Evolutionary conservation across 1,140 invertebrate genomes (phyloP), one percentile per base, ranked within the genome.

Genomic region (Atta cephalotes): DNA sequence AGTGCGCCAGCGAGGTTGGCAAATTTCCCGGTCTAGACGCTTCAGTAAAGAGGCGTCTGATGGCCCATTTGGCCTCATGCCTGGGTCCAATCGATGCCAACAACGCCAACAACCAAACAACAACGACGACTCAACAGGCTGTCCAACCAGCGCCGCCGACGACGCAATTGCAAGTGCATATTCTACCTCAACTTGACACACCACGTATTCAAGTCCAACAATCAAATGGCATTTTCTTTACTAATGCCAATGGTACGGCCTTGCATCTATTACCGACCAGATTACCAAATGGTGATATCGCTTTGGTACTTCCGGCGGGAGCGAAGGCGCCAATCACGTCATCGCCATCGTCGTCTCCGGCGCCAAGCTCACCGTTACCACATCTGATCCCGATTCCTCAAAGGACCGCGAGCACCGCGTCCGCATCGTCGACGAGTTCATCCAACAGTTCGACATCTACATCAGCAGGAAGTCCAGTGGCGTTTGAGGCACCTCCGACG

Each of bases 1-100:
- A 99, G 92, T 99, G 98, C 92, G 97, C 98, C 18, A 96, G 96
- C 16, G 98, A 99, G 95, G 98, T 99, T 9, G 96, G 97, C 77
- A 96, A 97, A 91, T 98, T 97, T 92, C 97, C 97, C 35, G 97
- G 97, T 10, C 93, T 98, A 25, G 98, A 98, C 63, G 95, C 96
- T 0, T 96, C 96, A 0, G 95, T 98, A 25, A 97, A 97, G 91
- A 96, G 97, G 72, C 96, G 97, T 63, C 95, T 98, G 5, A 95
- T 98, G 84, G 95, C 96, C 85, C 97, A 98, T 93, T 95, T 98
- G 85, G 96, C 97, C 63, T 96, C 96, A 9, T 98, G 97, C 94
- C 96, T 98, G 7, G 93, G 93, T 53, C 90, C 93, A 2, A 92
- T 93, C 9, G 94, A 95, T 21, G 87, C 85, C 58, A 89, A 39